A percentile compares a stretch with the other conserved stretches of the same genome.
phyloP scores from a whole-genome alignment of 2,888 invertebrate species.

The Automeris io region DNA sequence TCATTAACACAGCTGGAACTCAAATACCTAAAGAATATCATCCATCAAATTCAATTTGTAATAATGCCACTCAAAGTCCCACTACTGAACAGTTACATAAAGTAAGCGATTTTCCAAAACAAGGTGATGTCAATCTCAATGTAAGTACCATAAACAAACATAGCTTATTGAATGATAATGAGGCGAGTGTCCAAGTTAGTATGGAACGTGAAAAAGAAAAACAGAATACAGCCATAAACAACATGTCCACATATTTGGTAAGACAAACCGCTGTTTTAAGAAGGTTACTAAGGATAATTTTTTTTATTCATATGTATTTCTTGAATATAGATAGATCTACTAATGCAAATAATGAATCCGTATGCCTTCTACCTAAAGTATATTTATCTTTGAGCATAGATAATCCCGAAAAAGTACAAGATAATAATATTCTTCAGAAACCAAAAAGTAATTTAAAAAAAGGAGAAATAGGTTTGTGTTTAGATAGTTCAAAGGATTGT shows the following conservation, averaged over 20 bases:
- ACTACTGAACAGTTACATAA: conserved; percentile 33
- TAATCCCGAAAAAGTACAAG: not conserved
- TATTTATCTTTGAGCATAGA: not conserved
- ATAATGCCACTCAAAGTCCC: conserved; percentile 28
- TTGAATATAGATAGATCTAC: conserved; percentile 38
- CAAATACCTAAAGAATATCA: conserved; percentile 10
- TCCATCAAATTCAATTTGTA: conserved; percentile 21
- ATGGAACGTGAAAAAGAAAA: not conserved
- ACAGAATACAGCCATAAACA: not conserved
- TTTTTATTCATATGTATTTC: conserved; percentile 51
- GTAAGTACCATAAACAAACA: conserved; percentile 37
- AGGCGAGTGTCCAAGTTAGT: conserved; percentile 34
- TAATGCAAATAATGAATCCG: conserved; percentile 44
- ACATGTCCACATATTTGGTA: too few species aligned
- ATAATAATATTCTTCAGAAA: not conserved
- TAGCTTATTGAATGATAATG: too few species aligned
- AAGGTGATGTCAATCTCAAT: conserved; percentile 43
- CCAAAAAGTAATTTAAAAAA: not conserved
- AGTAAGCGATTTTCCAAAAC: conserved; percentile 37
- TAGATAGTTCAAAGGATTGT: conserved; percentile 24
- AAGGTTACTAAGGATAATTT: conserved; percentile 20
- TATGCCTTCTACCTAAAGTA: conserved; percentile 41
- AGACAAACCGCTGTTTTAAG: conserved; percentile 13
- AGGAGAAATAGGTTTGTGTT: too few species aligned
- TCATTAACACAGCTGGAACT: conserved; percentile 14